Conservation (phyloP, 2,113 vertebrate species). For the Lophura nycthemera region DNA sequence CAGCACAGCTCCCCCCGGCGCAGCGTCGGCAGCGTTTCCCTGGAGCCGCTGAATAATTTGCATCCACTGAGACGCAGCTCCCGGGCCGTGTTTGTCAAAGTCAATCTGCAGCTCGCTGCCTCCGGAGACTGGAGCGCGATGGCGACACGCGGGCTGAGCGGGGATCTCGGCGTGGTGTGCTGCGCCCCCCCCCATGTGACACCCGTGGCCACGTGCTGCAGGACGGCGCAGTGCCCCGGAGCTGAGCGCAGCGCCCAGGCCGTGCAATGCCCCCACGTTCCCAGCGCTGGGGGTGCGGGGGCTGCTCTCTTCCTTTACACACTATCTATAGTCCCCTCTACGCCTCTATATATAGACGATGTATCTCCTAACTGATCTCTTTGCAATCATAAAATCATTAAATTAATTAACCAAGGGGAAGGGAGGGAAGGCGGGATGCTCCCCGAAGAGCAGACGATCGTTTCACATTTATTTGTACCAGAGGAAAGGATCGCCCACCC, state of each 20-base stretch:
- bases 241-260: not conserved
- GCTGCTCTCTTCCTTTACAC: not conserved
- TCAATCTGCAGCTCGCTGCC: constrained; percentile 24
- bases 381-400: constrained; percentile 70
- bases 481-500: not conserved
- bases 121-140: not conserved
- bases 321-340: constrained; percentile 57
- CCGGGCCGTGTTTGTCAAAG: constrained; percentile 24
- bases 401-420: constrained; percentile 69
- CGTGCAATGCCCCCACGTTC: not conserved
- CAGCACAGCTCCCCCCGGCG: not conserved
- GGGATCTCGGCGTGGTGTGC: not conserved
- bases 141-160: rapidly evolving
- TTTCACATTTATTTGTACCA: not conserved
- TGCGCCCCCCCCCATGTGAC: rapidly evolving
- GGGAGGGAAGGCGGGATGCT: constrained; percentile 4
- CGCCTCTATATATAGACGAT: constrained; percentile 50
- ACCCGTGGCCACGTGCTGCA: rapidly evolving
- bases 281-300: not conserved
- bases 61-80: constrained; percentile 15
- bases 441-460: not conserved
- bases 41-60: constrained; percentile 38
- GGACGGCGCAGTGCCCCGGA: not conserved
- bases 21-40: not conserved
- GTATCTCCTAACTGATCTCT: constrained; percentile 55